Conservation (phyloP, 2,888 invertebrate species). For the Aporophyla lueneburgensis region DNA sequence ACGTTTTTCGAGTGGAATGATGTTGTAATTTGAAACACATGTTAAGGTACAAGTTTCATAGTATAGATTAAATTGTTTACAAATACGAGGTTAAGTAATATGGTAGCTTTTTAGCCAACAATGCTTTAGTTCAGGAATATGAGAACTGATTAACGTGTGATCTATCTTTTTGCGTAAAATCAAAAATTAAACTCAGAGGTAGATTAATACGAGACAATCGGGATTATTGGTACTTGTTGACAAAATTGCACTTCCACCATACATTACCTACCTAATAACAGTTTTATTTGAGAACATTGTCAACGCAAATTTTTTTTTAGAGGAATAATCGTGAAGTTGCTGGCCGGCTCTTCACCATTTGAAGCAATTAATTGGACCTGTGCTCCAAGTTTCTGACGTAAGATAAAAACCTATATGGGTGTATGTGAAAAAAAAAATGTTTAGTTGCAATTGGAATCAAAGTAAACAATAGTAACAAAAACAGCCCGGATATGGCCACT, state of each 20-base stretch:
- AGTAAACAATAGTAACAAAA: slow-evolving; percentile 15
- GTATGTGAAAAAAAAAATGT: no score
- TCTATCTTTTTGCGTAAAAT: no score
- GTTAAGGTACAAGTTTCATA: not conserved
- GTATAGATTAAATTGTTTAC: not conserved
- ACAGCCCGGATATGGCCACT: not conserved
- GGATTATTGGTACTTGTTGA: no score
- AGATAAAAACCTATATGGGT: no score
- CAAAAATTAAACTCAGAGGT: not conserved
- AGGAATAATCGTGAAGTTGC: not conserved
- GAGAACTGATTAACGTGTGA: no score
- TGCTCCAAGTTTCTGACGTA: not conserved
- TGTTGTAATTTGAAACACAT: no score
- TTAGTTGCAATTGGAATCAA: not conserved
- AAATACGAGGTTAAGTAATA: not conserved
- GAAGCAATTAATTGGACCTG: not conserved
- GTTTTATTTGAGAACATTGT: no score
- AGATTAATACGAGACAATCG: not conserved
- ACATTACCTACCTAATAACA: no score
- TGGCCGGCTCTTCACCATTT: not conserved
- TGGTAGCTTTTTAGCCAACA: not conserved
- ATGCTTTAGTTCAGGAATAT: not conserved
- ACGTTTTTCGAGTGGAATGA: no score
- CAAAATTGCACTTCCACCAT: no score
- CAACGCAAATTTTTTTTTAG: not conserved